These are phyloP conservation scores for Mesoligia furuncula DNA, from an alignment of 2,888 invertebrate species.

Conservation along the genomic window DNA sequence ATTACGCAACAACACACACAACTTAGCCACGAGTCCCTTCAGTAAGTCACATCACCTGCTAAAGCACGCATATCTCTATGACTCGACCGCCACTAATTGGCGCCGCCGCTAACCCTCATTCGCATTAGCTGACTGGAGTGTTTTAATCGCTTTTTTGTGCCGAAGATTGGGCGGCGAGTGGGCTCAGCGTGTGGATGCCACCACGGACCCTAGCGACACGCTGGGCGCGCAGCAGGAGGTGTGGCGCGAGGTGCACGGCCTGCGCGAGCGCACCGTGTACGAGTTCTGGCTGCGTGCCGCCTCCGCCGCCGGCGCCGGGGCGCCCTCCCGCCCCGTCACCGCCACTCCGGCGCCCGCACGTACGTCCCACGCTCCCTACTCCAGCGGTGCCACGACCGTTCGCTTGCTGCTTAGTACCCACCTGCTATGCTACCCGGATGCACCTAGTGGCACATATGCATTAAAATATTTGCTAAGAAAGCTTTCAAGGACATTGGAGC, in stretches of 20 bases:
- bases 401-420: neutral
- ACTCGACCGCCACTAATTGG: neutral
- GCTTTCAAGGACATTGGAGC: neutral
- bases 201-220: conserved; percentile 34
- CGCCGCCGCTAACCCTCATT: neutral
- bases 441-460: neutral
- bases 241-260: conserved; percentile 92
- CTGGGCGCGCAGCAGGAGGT: conserved; percentile 76
- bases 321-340: conserved; percentile 90
- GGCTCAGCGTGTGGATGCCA: conserved; percentile 79
- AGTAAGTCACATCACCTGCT: neutral
- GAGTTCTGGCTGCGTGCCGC: conserved; percentile 95
- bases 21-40: neutral
- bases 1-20: neutral
- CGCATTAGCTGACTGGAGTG: neutral
- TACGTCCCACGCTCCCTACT: conserved; percentile 46
- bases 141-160: conserved; percentile 11
- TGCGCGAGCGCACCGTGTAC: conserved; percentile 93
- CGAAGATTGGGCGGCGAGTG: conserved; percentile 81
- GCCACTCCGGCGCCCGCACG: conserved; percentile 88
- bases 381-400: neutral
- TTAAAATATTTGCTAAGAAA: neutral
- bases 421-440: neutral
- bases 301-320: conserved; percentile 91
- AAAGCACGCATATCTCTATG: neutral